Evolutionary conservation across 2,797 vertebrate species (phyloP).

Genomic region (Distichodus sexfasciatus): DNA sequence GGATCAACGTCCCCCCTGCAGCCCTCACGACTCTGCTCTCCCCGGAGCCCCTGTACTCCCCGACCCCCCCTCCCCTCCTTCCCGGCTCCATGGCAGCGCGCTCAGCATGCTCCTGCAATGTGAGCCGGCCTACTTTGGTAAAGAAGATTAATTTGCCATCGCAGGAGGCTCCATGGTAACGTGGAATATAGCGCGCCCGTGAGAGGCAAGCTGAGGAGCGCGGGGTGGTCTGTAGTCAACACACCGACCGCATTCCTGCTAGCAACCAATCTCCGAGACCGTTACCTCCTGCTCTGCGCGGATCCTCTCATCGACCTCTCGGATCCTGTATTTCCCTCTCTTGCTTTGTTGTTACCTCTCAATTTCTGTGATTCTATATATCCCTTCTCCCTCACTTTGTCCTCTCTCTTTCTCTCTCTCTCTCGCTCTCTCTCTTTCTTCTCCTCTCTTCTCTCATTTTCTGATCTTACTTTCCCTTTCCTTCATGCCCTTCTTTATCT

Average conservation of each 20-base stretch:
- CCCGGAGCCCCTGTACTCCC: not conserved
- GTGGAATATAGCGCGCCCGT: slow-evolving; percentile 46
- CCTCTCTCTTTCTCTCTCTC: not conserved
- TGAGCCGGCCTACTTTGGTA: slow-evolving; percentile 69
- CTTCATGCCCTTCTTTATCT: not conserved
- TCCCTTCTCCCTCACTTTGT: not conserved
- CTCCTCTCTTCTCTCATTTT: not conserved
- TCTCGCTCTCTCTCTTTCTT: not conserved
- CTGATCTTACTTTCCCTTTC: not conserved
- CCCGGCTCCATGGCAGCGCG: slow-evolving; percentile 5
- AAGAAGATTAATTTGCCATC: slow-evolving; percentile 67
- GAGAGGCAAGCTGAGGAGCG: slow-evolving; percentile 33
- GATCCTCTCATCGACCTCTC: no score
- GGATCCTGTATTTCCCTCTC: not conserved
- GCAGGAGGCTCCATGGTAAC: slow-evolving; percentile 59
- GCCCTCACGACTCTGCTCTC: slow-evolving; percentile 48
- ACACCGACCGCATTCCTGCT: no score
- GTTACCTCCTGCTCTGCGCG: no score
- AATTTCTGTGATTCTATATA: no score
- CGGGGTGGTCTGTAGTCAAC: slow-evolving; percentile 1
- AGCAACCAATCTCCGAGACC: no score
- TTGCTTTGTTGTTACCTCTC: not conserved
- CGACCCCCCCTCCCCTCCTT: not conserved
- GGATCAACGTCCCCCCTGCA: slow-evolving; percentile 8
- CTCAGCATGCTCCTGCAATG: slow-evolving; percentile 57